A percentile compares a stretch with the other conserved stretches of the same genome.
phyloP scores from a whole-genome alignment of 2,797 vertebrate genomes.

The Denticeps clupeoides region DNA sequence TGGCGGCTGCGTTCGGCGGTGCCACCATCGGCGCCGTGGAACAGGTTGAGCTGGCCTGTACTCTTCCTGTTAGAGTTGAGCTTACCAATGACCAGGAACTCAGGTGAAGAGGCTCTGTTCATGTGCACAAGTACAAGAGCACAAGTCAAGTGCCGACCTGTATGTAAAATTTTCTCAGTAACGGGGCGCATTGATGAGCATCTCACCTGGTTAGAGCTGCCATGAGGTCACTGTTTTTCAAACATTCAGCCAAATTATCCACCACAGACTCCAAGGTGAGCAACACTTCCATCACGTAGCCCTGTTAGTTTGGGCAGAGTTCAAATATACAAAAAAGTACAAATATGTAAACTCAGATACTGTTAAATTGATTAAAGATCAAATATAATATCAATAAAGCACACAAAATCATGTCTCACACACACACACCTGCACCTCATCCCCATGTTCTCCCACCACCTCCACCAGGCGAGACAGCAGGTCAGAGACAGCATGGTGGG shows the following conservation, averaged over 20 bases:
- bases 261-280: constrained; percentile 92
- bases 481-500: constrained; percentile 87
- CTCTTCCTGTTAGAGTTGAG: constrained; percentile 86
- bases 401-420: background rate
- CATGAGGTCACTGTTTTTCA: constrained; percentile 93
- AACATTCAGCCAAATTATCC: constrained; percentile 91
- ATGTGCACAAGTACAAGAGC: too few species aligned
- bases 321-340: background rate
- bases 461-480: constrained; percentile 91
- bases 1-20: constrained; percentile 83
- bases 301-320: too few species aligned
- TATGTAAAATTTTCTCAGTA: too few species aligned
- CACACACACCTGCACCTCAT: constrained; percentile 85
- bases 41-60: constrained; percentile 89
- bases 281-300: constrained; percentile 95
- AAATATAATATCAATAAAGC: background rate
- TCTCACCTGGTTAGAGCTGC: constrained; percentile 85
- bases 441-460: constrained; percentile 94
- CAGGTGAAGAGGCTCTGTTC: constrained; percentile 89
- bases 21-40: constrained; percentile 58
- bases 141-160: background rate
- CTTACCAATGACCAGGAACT: constrained; percentile 80
- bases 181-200: background rate
- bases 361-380: too few species aligned
- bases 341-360: too few species aligned